Conservation (phyloP, 2,888 invertebrate genomes). For the Cephus spinipes region DNA sequence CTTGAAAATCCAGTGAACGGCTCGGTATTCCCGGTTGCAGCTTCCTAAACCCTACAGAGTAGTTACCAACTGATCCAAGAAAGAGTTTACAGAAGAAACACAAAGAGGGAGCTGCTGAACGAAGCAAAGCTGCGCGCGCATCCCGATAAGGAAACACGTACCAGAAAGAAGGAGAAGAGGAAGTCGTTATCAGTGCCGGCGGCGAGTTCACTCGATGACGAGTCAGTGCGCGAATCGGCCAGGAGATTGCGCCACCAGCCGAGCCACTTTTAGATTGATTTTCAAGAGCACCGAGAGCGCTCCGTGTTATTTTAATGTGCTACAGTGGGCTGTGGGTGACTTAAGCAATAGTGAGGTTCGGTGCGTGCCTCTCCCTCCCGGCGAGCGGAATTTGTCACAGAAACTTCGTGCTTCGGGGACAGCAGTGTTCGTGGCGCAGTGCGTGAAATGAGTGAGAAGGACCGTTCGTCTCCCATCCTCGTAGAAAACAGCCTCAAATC, state of each 20-base stretch:
- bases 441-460: conserved; percentile 89
- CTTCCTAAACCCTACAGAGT: too few relatives aligned
- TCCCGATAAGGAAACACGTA: conserved; percentile 28
- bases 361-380: conserved; percentile 45
- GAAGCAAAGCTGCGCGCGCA: conserved; percentile 37
- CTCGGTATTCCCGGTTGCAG: too few relatives aligned
- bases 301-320: conserved; percentile 57
- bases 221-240: conserved; percentile 17
- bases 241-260: conserved; percentile 56
- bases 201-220: conserved; percentile 36
- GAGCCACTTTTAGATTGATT: conserved; percentile 63
- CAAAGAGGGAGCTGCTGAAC: not conserved
- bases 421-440: conserved; percentile 53
- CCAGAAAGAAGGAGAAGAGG: not conserved
- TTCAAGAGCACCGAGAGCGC: conserved; percentile 59
- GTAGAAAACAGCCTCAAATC: conserved; percentile 90
- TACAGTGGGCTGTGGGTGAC: conserved; percentile 50
- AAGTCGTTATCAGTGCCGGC: conserved; percentile 44
- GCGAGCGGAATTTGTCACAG: conserved; percentile 43
- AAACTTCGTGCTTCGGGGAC: conserved; percentile 19
- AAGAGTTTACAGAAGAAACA: too few relatives aligned
- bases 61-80: too few relatives aligned
- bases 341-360: conserved; percentile 45
- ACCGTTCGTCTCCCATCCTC: conserved; percentile 89
- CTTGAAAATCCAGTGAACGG: too few relatives aligned